Evolutionary conservation across 1,140 invertebrate species (phyloP).

Genomic region (Notospermus geniculatus): DNA sequence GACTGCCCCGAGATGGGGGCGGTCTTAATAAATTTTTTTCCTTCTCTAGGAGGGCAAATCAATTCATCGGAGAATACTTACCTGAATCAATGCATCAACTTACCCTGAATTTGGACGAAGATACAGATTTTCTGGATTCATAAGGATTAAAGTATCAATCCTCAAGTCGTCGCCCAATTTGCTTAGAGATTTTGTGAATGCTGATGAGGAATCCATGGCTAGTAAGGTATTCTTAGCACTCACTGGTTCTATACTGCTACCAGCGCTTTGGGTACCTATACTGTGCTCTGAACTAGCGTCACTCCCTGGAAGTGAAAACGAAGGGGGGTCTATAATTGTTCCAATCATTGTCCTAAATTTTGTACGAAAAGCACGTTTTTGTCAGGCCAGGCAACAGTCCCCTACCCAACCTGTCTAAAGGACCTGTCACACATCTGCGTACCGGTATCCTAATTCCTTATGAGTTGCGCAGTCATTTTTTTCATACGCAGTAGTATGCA

Average conservation of each 20-base stretch:
- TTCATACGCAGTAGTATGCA: too few species aligned
- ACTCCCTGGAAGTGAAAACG: conserved; percentile 34
- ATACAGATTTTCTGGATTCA: conserved; percentile 43
- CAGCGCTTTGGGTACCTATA: conserved; percentile 33
- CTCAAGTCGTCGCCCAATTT: conserved; percentile 37
- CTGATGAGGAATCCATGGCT: conserved; percentile 30
- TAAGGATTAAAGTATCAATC: conserved; percentile 38
- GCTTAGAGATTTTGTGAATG: conserved; percentile 18
- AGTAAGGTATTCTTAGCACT: conserved; percentile 40
- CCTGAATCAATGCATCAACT: conserved; percentile 4
- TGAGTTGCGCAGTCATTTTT: too few species aligned
- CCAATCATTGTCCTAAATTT: background rate
- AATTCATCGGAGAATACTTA: background rate
- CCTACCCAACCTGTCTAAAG: background rate
- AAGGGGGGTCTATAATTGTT: background rate
- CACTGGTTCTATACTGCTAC: conserved; percentile 19
- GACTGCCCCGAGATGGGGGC: too few species aligned
- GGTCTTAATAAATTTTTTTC: background rate
- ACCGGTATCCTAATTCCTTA: background rate
- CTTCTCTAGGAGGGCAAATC: background rate
- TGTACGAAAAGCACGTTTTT: background rate
- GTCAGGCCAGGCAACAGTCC: background rate
- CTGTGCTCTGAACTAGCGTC: conserved; percentile 47
- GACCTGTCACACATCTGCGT: background rate
- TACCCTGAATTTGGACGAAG: conserved; percentile 34